These are phyloP conservation scores for Riparia riparia DNA, from an alignment of 2,113 vertebrate species.

Conservation along the genomic window DNA sequence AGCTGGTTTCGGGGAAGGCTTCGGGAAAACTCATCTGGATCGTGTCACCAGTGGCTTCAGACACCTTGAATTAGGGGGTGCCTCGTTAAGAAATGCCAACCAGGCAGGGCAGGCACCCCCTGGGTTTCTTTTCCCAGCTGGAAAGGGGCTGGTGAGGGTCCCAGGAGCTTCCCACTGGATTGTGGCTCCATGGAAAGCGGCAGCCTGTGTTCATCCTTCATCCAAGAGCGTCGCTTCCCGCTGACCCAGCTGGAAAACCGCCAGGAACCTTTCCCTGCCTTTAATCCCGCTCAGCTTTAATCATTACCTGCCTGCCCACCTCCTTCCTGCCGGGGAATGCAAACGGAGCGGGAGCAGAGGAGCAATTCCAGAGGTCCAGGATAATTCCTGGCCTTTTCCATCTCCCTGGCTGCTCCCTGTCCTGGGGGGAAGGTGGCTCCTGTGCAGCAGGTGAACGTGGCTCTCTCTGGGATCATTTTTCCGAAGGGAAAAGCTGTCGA, in stretches of 20 bases:
- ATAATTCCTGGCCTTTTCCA: neutral
- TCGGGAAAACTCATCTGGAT: neutral
- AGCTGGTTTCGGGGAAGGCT: neutral
- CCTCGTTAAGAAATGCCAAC: neutral
- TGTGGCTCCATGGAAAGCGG: neutral
- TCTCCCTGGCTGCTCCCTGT: no score
- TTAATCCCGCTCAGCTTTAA: neutral
- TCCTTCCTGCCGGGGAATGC: neutral
- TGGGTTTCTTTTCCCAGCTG: neutral
- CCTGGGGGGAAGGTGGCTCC: neutral
- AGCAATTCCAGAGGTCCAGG: neutral
- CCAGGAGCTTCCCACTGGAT: neutral
- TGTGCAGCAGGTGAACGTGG: neutral
- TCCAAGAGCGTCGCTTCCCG: neutral
- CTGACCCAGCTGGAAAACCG: neutral
- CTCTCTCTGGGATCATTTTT: neutral
- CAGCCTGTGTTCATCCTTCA: neutral
- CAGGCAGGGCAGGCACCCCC: neutral
- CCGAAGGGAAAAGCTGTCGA: neutral
- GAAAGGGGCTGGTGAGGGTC: neutral
- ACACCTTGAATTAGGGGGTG: neutral
- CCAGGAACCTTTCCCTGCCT: neutral
- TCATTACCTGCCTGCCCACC: neutral
- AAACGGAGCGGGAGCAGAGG: neutral
- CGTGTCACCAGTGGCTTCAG: accelerated